These are phyloP conservation scores for Rhinella marina DNA, from an alignment of 2,797 vertebrate species.

Conservation along the genomic window DNA sequence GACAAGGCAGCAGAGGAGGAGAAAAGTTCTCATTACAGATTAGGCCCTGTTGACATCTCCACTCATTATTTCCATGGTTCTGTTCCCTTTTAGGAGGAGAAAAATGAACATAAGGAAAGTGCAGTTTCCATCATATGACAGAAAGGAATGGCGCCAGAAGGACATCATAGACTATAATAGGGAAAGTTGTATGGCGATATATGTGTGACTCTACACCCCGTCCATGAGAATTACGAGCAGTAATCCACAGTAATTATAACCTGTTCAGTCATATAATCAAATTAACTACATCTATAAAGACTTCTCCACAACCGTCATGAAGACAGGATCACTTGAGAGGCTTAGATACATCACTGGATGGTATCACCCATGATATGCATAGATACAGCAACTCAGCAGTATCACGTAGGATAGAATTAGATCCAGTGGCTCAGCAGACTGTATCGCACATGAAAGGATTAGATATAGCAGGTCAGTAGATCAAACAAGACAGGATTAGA, in stretches of 20 bases:
- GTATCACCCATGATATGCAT: neutral
- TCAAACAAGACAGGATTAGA: neutral
- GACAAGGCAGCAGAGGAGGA: neutral
- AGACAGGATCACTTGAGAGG: too few species aligned
- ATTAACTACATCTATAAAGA: neutral
- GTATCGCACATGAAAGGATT: neutral
- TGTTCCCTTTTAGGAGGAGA: too few species aligned
- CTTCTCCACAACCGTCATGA: neutral
- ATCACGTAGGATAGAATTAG: neutral
- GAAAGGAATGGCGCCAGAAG: too few species aligned
- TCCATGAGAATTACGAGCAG: neutral
- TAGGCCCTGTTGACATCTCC: too few species aligned
- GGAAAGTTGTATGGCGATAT: too few species aligned
- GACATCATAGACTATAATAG: too few species aligned
- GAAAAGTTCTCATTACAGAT: too few species aligned
- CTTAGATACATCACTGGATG: neutral
- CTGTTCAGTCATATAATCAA: neutral
- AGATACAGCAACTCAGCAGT: neutral
- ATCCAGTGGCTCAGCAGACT: neutral
- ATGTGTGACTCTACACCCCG: neutral
- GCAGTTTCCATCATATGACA: too few species aligned
- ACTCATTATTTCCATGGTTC: too few species aligned
- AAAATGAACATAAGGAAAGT: too few species aligned
- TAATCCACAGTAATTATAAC: neutral
- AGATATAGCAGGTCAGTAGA: neutral